phyloP scores from a whole-genome alignment of 1,140 invertebrate species.

The Oryctes rhinoceros region DNA sequence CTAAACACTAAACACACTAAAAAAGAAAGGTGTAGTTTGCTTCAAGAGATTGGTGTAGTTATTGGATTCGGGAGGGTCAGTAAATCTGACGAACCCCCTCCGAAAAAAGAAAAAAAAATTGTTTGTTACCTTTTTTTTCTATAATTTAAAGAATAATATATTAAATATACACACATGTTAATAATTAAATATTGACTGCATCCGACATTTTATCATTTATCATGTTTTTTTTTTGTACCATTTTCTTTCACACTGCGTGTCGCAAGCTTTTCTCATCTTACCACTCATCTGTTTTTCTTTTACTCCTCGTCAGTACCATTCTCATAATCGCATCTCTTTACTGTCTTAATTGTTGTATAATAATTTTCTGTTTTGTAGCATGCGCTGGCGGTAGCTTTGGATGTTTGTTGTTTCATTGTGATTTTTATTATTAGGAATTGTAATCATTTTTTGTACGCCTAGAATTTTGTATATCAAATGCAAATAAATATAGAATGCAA shows the following conservation, averaged over 20 bases:
- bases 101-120: no score
- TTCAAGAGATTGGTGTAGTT: constrained; percentile 46
- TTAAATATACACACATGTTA: constrained; percentile 33
- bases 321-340: constrained; percentile 19
- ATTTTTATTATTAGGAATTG: neutral
- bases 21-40: constrained; percentile 60
- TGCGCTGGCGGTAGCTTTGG: constrained; percentile 19
- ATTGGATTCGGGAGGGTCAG: neutral
- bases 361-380: constrained; percentile 24
- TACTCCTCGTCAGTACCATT: neutral
- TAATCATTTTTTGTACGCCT: constrained; percentile 7
- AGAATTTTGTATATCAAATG: constrained; percentile 43
- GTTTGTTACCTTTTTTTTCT: constrained; percentile 36
- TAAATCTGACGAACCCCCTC: neutral
- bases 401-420: constrained; percentile 23
- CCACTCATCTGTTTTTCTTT: neutral
- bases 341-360: constrained; percentile 2
- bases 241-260: constrained; percentile 21
- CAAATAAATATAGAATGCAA: constrained; percentile 39
- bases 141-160: constrained; percentile 18
- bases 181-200: constrained; percentile 41
- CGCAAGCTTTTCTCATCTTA: constrained; percentile 1
- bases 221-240: constrained; percentile 26
- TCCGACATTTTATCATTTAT: constrained; percentile 41
- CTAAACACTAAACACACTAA: constrained; percentile 25